Percentiles rank a stretch among this genome's conserved stretches.
Conservation (phyloP, 2,888 invertebrate genomes). For the Agrochola lychnidis region DNA sequence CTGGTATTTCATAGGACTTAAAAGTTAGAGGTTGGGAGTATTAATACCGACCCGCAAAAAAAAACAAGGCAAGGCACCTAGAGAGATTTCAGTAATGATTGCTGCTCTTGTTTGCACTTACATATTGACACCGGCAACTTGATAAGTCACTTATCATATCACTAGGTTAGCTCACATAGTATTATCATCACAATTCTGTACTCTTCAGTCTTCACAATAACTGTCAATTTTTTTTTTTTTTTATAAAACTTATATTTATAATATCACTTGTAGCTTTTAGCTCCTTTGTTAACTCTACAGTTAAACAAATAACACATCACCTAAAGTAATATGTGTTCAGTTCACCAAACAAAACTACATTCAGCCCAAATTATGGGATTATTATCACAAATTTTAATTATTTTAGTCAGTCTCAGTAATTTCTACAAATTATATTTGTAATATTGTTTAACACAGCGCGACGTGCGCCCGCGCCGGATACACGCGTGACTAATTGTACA, state of each 20-base stretch:
- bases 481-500: constrained; percentile 89
- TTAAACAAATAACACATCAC: constrained; percentile 8
- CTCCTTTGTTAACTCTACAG: constrained; percentile 33
- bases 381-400: constrained; percentile 19
- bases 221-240: background rate
- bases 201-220: constrained; percentile 29
- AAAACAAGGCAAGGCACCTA: background rate
- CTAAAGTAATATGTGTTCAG: background rate
- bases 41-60: background rate
- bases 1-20: background rate
- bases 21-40: background rate
- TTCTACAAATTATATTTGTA: constrained; percentile 44
- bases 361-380: background rate
- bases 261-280: constrained; percentile 12
- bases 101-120: constrained; percentile 46
- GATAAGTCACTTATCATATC: constrained; percentile 49
- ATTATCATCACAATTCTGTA: constrained; percentile 37
- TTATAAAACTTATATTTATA: background rate
- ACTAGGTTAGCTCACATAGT: constrained; percentile 26
- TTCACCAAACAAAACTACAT: background rate
- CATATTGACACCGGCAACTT: constrained; percentile 47
- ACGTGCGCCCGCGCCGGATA: constrained; percentile 86
- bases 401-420: constrained; percentile 40
- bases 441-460: constrained; percentile 58
- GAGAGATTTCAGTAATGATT: background rate